A percentile compares a stretch with the other conserved stretches of the same genome.
Conservation (phyloP, 2,888 invertebrate genomes). For the Physocephala rufipes region DNA sequence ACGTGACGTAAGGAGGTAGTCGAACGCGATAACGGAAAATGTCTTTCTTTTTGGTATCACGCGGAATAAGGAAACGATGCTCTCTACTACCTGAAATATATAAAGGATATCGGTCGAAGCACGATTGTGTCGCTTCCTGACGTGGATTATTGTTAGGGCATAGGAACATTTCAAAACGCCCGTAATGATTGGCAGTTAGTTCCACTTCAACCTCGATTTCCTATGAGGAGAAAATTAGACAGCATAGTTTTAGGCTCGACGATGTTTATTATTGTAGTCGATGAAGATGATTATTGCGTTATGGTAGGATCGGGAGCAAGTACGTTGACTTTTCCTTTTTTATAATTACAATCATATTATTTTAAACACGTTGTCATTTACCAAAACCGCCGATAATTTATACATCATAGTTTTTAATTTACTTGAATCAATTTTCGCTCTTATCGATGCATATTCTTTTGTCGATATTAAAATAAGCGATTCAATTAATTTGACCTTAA, state of each 20-base stretch:
- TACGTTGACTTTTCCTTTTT: too few species aligned
- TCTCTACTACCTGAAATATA: constrained; percentile 78
- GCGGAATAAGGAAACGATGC: constrained; percentile 76
- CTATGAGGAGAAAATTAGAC: constrained; percentile 61
- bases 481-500: too few species aligned
- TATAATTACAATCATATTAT: too few species aligned
- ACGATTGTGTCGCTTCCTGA: constrained; percentile 81
- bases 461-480: too few species aligned
- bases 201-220: constrained; percentile 87
- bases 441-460: too few species aligned
- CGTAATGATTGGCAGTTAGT: constrained; percentile 89
- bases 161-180: constrained; percentile 83
- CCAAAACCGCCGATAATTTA: too few species aligned
- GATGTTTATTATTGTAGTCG: neutral
- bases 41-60: constrained; percentile 75
- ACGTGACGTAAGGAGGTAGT: constrained; percentile 83
- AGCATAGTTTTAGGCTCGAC: constrained; percentile 26
- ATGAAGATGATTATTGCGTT: too few species aligned
- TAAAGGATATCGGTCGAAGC: constrained; percentile 83
- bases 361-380: too few species aligned
- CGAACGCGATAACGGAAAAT: constrained; percentile 77
- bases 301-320: too few species aligned
- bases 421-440: too few species aligned
- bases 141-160: constrained; percentile 87
- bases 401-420: too few species aligned